A percentile compares a stretch with the other conserved stretches of the same genome.
Evolutionary conservation across 1,140 invertebrate genomes (phyloP).

Genomic region (Aphelinus certus): DNA sequence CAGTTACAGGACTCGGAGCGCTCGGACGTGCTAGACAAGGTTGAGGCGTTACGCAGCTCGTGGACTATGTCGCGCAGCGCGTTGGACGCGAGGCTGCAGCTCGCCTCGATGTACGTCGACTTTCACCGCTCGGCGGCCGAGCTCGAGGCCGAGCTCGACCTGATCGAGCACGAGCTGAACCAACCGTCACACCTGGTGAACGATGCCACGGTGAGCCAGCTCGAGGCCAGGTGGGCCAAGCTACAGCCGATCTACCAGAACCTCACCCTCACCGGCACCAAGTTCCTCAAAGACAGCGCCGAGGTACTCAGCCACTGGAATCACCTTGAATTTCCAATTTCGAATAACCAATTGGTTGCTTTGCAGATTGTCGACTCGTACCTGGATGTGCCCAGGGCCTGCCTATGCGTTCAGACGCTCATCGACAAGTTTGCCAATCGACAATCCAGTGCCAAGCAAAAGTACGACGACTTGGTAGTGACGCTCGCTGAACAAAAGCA

Average conservation of each 20-base stretch:
- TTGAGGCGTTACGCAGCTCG: conserved; percentile 69
- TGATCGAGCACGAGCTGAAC: conserved; percentile 70
- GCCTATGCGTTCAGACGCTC: conserved; percentile 75
- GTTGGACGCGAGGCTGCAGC: conserved; percentile 72
- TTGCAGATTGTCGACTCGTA: conserved; percentile 78
- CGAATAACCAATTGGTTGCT: conserved; percentile 35
- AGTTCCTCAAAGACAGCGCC: conserved; percentile 74
- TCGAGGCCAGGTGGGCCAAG: conserved; percentile 73
- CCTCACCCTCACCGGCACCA: conserved; percentile 71
- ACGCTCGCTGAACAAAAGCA: conserved; percentile 73
- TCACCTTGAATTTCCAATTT: not conserved
- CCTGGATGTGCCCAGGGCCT: conserved; percentile 76
- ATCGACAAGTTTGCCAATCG: conserved; percentile 76
- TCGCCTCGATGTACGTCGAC: conserved; percentile 75
- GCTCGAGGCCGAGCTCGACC: conserved; percentile 74
- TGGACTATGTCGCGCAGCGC: conserved; percentile 74
- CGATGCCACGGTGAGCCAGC: conserved; percentile 67
- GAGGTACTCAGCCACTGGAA: conserved; percentile 62
- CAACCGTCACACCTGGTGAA: conserved; percentile 59
- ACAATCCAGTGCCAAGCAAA: conserved; percentile 73
- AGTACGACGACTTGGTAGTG: conserved; percentile 77
- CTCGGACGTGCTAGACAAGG: conserved; percentile 72
- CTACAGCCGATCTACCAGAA: conserved; percentile 71
- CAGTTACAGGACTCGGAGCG: conserved; percentile 73
- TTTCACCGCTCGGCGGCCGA: conserved; percentile 78